phyloP scores from a whole-genome alignment of 2,113 vertebrate genomes.

The Microtus pennsylvanicus region DNA sequence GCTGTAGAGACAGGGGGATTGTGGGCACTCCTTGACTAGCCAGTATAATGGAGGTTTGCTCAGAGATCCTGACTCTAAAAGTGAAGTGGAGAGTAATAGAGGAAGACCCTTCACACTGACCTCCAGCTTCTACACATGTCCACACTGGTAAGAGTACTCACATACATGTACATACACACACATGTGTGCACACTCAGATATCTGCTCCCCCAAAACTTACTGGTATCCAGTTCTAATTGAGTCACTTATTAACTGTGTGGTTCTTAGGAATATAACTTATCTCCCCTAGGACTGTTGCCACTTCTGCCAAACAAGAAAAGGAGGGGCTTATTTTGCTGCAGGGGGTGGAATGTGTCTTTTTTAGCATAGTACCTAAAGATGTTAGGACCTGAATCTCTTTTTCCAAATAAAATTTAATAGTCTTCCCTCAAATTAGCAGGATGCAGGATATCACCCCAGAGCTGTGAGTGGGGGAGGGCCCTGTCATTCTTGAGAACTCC shows the following conservation, averaged over 20 bases:
- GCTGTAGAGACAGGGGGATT: background rate
- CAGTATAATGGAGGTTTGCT: background rate
- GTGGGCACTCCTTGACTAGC: no score
- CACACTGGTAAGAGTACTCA: background rate
- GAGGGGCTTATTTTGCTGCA: background rate
- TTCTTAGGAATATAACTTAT: background rate
- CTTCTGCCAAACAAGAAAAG: background rate
- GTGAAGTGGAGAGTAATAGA: background rate
- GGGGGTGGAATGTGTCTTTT: background rate
- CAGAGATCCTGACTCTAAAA: background rate
- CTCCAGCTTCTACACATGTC: background rate
- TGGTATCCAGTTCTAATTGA: background rate
- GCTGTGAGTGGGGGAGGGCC: background rate
- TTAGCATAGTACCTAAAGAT: background rate
- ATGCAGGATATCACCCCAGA: background rate
- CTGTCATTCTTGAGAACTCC: background rate
- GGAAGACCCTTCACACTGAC: background rate
- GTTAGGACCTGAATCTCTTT: background rate
- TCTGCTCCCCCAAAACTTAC: background rate
- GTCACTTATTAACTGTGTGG: background rate
- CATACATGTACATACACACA: background rate
- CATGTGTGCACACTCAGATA: background rate
- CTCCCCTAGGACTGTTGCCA: background rate
- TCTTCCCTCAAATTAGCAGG: background rate
- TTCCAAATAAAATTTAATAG: background rate